Conservation (phyloP, 2,888 invertebrate species). For the Lasius fuliginosus region DNA sequence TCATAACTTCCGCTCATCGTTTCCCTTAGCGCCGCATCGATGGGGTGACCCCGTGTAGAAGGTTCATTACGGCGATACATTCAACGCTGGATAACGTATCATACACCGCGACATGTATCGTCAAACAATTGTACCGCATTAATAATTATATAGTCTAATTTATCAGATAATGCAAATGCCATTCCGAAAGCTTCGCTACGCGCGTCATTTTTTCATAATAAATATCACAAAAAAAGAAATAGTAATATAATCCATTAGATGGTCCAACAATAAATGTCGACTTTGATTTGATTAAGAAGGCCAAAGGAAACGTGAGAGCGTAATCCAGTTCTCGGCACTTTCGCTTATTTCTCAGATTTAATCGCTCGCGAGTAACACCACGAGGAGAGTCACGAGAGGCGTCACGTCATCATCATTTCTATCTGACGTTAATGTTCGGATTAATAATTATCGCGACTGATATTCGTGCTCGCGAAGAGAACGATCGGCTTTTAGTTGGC, state of each 20-base stretch:
- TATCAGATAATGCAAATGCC: background rate
- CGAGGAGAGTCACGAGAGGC: background rate
- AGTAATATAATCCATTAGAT: background rate
- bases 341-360: slow-evolving; percentile 27
- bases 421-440: slow-evolving; percentile 33
- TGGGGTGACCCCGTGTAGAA: slow-evolving; percentile 9
- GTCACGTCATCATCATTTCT: slow-evolving; percentile 29
- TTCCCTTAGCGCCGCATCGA: slow-evolving; percentile 65
- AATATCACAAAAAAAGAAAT: background rate
- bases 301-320: slow-evolving; percentile 34
- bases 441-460: slow-evolving; percentile 50
- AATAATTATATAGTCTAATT: background rate
- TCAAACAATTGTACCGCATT: slow-evolving; percentile 11
- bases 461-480: slow-evolving; percentile 39
- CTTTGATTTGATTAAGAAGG: slow-evolving; percentile 17
- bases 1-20: slow-evolving; percentile 77
- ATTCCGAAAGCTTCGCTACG: background rate
- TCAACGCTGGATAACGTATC: slow-evolving; percentile 8
- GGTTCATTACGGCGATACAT: slow-evolving; percentile 30
- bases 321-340: slow-evolving; percentile 22
- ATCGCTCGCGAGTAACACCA: slow-evolving; percentile 7
- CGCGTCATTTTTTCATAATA: background rate
- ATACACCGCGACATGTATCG: background rate
- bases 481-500: slow-evolving; percentile 31
- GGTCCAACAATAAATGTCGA: background rate